These are phyloP conservation scores for Chaetophractus vellerosus DNA, from an alignment of 2,797 vertebrate species.

Conservation along the genomic window DNA sequence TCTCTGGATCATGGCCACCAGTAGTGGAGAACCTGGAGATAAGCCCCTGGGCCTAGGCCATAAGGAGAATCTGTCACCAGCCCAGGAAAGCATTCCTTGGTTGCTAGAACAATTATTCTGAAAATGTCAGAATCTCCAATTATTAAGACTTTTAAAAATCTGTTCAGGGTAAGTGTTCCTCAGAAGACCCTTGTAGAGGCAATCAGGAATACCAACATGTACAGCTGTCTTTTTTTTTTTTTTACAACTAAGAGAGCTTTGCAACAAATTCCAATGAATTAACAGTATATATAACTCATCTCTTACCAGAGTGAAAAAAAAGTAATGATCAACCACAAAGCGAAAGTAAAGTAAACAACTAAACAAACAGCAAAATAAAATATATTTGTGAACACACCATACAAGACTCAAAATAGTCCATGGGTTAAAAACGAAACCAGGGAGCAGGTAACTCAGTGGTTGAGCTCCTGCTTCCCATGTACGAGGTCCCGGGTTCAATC, in stretches of 20 bases:
- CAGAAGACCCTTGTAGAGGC: not conserved
- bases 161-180: not conserved
- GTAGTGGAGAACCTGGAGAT: not conserved
- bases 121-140: not conserved
- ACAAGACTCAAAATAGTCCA: not conserved
- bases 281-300: not conserved
- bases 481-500: no score
- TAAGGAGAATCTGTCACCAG: not conserved
- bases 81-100: not conserved
- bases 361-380: not conserved
- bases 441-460: no score
- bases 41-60: not conserved
- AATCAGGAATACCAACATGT: not conserved
- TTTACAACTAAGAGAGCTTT: not conserved
- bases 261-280: not conserved
- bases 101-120: not conserved
- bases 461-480: no score
- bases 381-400: not conserved
- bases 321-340: not conserved
- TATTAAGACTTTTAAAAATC: not conserved
- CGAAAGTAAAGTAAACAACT: not conserved
- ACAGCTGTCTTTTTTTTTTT: not conserved
- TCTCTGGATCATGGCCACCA: not conserved
- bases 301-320: not conserved
- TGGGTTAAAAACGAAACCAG: not conserved